phyloP scores from a whole-genome alignment of 2,888 invertebrate genomes.

The Eupithecia exiguata region DNA sequence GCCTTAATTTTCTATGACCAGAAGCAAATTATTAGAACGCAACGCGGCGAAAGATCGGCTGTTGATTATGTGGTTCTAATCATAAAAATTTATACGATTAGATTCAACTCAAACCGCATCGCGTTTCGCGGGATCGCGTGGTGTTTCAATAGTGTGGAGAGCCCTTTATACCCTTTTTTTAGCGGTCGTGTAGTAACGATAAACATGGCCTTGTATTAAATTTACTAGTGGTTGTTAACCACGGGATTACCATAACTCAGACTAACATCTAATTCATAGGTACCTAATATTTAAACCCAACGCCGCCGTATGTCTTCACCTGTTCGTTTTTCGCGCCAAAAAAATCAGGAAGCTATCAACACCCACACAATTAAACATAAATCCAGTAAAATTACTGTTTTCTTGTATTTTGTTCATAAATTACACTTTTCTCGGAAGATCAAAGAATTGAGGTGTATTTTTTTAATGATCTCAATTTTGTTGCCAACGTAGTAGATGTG shows the following conservation, averaged over 20 bases:
- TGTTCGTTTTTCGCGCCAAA: slow-evolving; percentile 15
- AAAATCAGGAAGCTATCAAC: slow-evolving; percentile 24
- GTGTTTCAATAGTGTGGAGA: too few relatives aligned
- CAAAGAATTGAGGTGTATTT: slow-evolving; percentile 18
- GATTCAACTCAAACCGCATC: too few relatives aligned
- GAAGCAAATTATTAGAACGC: too few relatives aligned
- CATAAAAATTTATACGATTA: too few relatives aligned
- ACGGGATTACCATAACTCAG: not conserved
- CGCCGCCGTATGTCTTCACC: not conserved
- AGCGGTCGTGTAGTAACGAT: too few relatives aligned
- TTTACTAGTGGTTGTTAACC: not conserved
- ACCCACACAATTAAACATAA: slow-evolving; percentile 19
- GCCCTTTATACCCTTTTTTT: too few relatives aligned
- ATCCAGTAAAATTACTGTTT: slow-evolving; percentile 21
- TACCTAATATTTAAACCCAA: not conserved
- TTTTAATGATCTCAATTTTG: not conserved
- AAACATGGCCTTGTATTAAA: too few relatives aligned
- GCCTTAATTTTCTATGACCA: too few relatives aligned
- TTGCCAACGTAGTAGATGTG: not conserved
- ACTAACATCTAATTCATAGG: not conserved
- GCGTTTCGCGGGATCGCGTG: too few relatives aligned
- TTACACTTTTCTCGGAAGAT: slow-evolving; percentile 23
- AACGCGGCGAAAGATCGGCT: too few relatives aligned
- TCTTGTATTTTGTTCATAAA: slow-evolving; percentile 3
- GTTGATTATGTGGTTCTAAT: too few relatives aligned